Evolutionary conservation across 2,797 vertebrate genomes (phyloP), one percentile per base, ranked within the genome.

Genomic region (Hydrophis major): DNA sequence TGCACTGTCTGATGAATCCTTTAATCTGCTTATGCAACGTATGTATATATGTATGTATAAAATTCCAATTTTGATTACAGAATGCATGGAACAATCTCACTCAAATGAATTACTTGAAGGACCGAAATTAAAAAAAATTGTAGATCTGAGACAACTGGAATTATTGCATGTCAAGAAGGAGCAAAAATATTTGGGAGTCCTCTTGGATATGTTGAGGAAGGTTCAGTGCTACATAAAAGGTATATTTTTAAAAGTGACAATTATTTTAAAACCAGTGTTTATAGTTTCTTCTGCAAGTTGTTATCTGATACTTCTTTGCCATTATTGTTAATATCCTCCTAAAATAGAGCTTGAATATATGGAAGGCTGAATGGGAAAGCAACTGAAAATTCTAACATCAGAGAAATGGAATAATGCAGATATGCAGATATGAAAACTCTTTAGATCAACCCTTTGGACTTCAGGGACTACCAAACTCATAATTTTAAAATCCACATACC

Each of bases 151-250:
- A 92, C 7, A 25, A 0, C 3, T 94, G 0, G 99, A 99, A 95
- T 88, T 99, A 14, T 0, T 7, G 0, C 94, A 94, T 50, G 94
- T 99, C 10, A 97, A 95, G 93, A 25, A 27, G 1, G 98, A 99
- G 95, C 97, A 96, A 8, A 94, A 97, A 60, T 95, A 96, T 2
- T 95, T 99, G 5, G 97, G 98, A 57, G 96, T 97, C 61, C 95
- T 99, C 14, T 94, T 99, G 94, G 97, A 92, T 90, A 98, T 98
- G 98, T 98, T 98, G 50, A 97, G 90, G 92, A 98, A 95, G 90
- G 98, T 99, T 91, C 95, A 97, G 89, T 96, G 97, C 20, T 93
- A 96, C 32, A 92, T 99, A 20, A 96, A 93, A 97, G 99, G 99
- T 99, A 97, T 0, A 8, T 27, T 55, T 63, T 22, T 60, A 4